phyloP scores from a whole-genome alignment of 2,888 invertebrate species.

The Ectemnius lituratus region DNA sequence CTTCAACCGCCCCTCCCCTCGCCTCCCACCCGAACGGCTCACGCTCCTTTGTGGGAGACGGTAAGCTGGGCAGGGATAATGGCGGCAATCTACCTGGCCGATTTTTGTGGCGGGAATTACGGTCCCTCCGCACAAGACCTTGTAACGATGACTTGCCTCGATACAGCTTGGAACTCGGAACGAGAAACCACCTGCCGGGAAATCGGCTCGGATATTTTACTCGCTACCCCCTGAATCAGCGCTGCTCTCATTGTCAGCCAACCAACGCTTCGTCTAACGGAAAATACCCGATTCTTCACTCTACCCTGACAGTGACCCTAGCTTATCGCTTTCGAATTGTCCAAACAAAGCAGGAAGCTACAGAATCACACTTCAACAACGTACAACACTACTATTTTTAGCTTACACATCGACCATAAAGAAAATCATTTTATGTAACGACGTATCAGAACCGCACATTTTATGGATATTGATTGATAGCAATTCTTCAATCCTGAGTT shows the following conservation, averaged over 20 bases:
- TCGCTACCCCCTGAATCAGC: conserved; percentile 10
- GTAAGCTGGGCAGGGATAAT: conserved; percentile 68
- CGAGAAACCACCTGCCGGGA: conserved; percentile 61
- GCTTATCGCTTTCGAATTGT: no score
- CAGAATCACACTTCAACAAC: no score
- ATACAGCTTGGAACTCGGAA: conserved; percentile 10
- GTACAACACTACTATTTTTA: no score
- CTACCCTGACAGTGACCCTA: no score
- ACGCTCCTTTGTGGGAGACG: conserved; percentile 58
- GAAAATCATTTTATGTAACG: no score
- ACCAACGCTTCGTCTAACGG: no score
- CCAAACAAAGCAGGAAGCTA: no score
- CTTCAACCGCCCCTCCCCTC: conserved; percentile 30
- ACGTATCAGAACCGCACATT: no score
- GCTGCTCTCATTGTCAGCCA: not conserved
- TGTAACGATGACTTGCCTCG: conserved; percentile 44
- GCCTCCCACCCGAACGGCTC: conserved; percentile 3
- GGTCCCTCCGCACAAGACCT: conserved; percentile 54
- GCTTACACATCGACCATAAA: no score
- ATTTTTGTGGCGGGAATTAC: conserved; percentile 76
- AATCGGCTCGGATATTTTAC: conserved; percentile 52
- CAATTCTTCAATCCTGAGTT: no score
- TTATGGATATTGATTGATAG: no score
- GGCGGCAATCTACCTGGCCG: conserved; percentile 76
- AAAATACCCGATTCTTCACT: no score